Evolutionary conservation across 2,113 vertebrate genomes (phyloP), one percentile per base, ranked within the genome.

Genomic region (Gambusia affinis): DNA sequence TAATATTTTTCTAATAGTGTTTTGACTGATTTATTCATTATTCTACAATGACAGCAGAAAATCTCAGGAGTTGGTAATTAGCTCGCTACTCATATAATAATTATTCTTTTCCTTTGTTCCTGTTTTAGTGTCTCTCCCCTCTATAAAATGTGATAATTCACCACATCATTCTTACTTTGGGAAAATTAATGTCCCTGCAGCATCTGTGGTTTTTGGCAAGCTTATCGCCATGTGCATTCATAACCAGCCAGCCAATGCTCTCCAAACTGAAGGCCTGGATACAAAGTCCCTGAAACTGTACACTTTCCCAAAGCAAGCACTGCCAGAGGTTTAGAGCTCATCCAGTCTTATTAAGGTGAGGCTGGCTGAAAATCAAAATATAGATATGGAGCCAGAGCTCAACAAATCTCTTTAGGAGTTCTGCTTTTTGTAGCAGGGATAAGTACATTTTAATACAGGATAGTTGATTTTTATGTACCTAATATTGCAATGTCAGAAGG

Each of bases 11-110:
- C 57, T 87, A 84, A 88, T 77, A 83, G 79, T 77, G 71, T 85
- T 89, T 85, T 87, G 87, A 90, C 68, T 84, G 80, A 90, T 91
- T 81, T 87, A 89, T 89, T 88, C 87, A 92, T 90, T 89, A 89
- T 92, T 85, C 31, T 61, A 64, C 85, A 82, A 92, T 89, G 82
- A 78, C 85, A 85, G 30, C 64, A 67, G 75, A 57, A 86, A 76
- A 68, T 85, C 77, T 87, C 73, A 66, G 70, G 19, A 70, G 81
- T 78, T 82, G 70, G 54, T 90, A 84, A 91, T 92, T 89, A 91
- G 79, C 77, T 79, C 69, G 72, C 78, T 67, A 82, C 73, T n/a
- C 51, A 29, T 75, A 57, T 85, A 75, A 87, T 81, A 72, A 80
- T 77, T 78, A 17, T 74, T 37, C 22, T 64, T 79, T 65, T 61